Evolutionary conservation across 2,113 vertebrate genomes (phyloP), one percentile per base, ranked within the genome.

Genomic region (Thalassarche chlororhynchos): DNA sequence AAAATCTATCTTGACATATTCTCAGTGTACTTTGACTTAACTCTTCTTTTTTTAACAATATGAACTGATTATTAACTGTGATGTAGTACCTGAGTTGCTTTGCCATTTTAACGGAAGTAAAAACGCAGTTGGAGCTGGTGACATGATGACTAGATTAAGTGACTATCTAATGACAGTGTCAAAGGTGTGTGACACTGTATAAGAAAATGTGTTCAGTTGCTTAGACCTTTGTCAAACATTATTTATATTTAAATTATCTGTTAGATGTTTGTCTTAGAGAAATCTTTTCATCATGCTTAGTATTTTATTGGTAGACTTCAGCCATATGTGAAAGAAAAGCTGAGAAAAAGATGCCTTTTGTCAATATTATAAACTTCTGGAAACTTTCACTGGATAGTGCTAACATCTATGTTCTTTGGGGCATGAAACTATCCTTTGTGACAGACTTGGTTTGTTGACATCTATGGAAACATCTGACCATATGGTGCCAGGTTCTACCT

Each of bases 371-470:
- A 68, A 84, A 76, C 47, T 89, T 87, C 19, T 26, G 34, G 23
- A 87, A 89, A 40, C 42, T 87, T 91, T 65, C 7, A 19, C 34
- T 69, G n/a, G 8, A 5, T 62, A 44, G 14, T 34, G n/a, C 2
- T 47, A 87, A 64, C 32, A 40, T 2, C 2, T 49, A 47, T 23
- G 10, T 68, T 74, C 49, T 85, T 82, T 85, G 61, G 65, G 82
- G 78, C 90, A 91, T 94, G 83, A 90, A 85, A 58, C 12, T 85
- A 95, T 96, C 10, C 28, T 90, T 85, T 90, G 40, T 96, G 96
- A 97, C 95, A 91, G 81, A 58, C 93, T 85, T 85, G 49, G 77
- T 84, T 88, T 85, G 47, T 89, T 95, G 81, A 79, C 77, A 77
- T 87, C 61, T 64, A 55, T 46, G 58, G 49, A 87, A 96, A 82